Evolutionary conservation across 1,140 invertebrate genomes (phyloP).

Genomic region (Camponotus pennsylvanicus): DNA sequence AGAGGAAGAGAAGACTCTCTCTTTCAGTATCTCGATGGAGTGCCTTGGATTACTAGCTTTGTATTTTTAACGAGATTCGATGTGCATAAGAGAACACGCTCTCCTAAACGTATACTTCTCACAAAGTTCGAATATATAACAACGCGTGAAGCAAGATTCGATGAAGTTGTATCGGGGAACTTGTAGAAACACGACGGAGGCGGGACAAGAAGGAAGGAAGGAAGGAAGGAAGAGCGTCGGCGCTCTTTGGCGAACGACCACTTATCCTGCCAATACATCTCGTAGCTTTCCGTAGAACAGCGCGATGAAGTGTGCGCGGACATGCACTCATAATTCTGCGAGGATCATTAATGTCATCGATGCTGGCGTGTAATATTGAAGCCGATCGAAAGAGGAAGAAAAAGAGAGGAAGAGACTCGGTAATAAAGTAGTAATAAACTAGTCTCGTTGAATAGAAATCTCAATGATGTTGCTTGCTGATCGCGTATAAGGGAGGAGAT

Average conservation of each 20-base stretch:
- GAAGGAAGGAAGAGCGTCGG: slow-evolving; percentile 3
- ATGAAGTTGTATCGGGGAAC: slow-evolving; percentile 66
- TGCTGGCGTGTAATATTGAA: background rate
- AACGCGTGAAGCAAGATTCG: slow-evolving; percentile 28
- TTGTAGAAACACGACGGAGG: slow-evolving; percentile 59
- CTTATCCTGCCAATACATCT: slow-evolving; percentile 9
- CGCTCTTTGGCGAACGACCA: slow-evolving; percentile 35
- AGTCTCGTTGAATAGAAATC: slow-evolving; percentile 25
- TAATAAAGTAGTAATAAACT: slow-evolving; percentile 63
- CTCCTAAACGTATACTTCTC: background rate
- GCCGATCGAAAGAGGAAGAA: background rate
- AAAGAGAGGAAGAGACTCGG: background rate
- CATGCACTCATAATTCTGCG: slow-evolving; percentile 47
- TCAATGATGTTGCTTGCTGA: slow-evolving; percentile 37
- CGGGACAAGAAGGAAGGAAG: slow-evolving; percentile 23
- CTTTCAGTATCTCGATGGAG: background rate
- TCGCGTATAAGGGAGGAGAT: slow-evolving; percentile 53
- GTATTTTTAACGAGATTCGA: slow-evolving; percentile 30
- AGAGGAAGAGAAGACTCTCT: background rate
- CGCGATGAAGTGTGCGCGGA: slow-evolving; percentile 7
- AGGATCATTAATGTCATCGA: slow-evolving; percentile 56
- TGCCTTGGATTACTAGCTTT: slow-evolving; percentile 6
- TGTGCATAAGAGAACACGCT: background rate
- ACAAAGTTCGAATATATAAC: slow-evolving; percentile 3
- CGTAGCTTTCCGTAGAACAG: slow-evolving; percentile 30